Evolutionary conservation across 2,113 vertebrate genomes (phyloP), one percentile per base, ranked within the genome.

Genomic region (Jaculus jaculus): DNA sequence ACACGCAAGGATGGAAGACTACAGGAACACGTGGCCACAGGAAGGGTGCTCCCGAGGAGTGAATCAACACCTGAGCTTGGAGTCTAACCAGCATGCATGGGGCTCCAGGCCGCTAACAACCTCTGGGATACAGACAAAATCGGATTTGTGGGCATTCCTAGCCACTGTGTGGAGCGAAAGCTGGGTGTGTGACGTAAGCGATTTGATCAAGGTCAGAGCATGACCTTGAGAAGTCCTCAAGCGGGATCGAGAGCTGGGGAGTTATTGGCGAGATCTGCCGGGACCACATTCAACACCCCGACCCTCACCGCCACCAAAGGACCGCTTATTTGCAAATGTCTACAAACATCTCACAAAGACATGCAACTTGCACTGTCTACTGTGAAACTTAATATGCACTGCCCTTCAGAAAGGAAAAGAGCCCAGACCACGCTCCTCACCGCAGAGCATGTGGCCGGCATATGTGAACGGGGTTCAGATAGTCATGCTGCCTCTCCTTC

Each of bases 351-450:
- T 77, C 74, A 84, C n/a, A 51, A 20, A 83, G 84, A 92, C 13
- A 24, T 2, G 87, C 51, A 73, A 34, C 37, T 91, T 82, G 77
- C 37, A 87, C 77, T 92, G 61, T 79, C 77, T 87, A 60, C 81
- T 72, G 77, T 72, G 37, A 91, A 18, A 66, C 26, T 63, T 79
- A 58, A 80, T 51, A 80, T 51, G 79, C 84, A 89, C 60, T 20
- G n/a, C 18, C 84, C 42, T 7, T 28, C 2, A 32, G 77, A 68
- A 84, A 86, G 69, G 84, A 34, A 71, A 92, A 23, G 47, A 79
- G 69, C 16, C 73, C 2, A 2, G 1, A 24, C 47, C 5, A 23
- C 0, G 7, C 21, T 66, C 28, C 69, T 65, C 15, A 0, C 23
- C 7, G 6, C 4, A 13, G 7, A 73, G 77, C 90, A 93, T 71